phyloP scores from a whole-genome alignment of 2,113 vertebrate genomes.

The Talpa occidentalis region DNA sequence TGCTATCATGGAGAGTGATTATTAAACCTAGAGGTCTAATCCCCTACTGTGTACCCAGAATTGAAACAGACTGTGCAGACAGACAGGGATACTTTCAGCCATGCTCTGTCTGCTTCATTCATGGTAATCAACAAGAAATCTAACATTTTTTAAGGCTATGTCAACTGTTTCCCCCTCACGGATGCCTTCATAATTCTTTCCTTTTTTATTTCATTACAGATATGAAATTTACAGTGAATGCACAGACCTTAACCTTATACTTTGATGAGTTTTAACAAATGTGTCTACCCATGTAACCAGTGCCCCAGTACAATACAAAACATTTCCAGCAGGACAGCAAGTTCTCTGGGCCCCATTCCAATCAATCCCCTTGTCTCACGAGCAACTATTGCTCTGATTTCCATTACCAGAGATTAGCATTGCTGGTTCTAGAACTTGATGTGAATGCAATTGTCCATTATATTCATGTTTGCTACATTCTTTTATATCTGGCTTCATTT shows the following conservation, averaged over 20 bases:
- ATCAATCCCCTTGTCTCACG: no score
- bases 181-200: neutral
- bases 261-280: neutral
- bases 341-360: neutral
- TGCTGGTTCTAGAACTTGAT: neutral
- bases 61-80: neutral
- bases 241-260: neutral
- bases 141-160: conserved; percentile 7
- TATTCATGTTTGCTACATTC: neutral
- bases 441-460: accelerated
- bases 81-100: neutral
- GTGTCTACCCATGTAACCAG: neutral
- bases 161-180: neutral
- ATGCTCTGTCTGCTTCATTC: neutral
- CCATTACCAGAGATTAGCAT: neutral
- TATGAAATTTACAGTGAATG: neutral
- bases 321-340: neutral
- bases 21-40: neutral
- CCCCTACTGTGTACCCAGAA: neutral
- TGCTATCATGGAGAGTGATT: neutral
- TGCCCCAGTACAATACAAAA: neutral
- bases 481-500: neutral
- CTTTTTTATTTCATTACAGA: neutral
- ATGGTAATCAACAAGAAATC: neutral
- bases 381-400: neutral